Percentiles rank a stretch among this genome's conserved stretches.
Evolutionary conservation across 2,113 vertebrate species (phyloP).

Genomic region (Asarcornis scutulata): DNA sequence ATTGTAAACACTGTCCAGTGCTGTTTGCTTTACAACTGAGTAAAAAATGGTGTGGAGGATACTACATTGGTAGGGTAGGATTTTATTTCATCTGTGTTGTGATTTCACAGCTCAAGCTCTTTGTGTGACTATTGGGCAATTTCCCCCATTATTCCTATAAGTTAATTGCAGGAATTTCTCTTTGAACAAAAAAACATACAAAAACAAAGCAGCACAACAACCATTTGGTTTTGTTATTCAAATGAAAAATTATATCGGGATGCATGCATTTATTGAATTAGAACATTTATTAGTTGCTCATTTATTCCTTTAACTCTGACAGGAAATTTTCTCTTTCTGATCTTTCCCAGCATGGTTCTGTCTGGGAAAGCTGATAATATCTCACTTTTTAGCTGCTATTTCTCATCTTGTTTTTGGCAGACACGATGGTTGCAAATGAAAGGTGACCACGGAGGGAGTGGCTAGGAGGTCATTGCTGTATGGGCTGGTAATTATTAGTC

Average conservation of each 20-base stretch:
- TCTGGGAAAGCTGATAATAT: constrained; percentile 39
- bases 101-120: neutral
- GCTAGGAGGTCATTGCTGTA: neutral
- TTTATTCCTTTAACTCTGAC: neutral
- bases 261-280: neutral
- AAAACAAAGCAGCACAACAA: neutral
- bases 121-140: neutral
- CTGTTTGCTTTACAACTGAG: neutral
- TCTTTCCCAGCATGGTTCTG: neutral
- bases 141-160: neutral
- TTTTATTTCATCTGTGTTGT: neutral
- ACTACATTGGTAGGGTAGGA: neutral
- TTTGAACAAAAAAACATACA: neutral
- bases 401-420: constrained; percentile 25
- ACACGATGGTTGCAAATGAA: constrained; percentile 19
- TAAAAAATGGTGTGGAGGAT: neutral
- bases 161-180: neutral
- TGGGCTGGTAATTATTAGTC: constrained; percentile 48
- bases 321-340: neutral
- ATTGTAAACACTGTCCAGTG: neutral
- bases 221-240: neutral
- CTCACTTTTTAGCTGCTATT: constrained; percentile 8
- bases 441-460: constrained; percentile 44
- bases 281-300: constrained; percentile 14
- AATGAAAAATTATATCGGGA: constrained; percentile 5